Base-by-base conservation (phyloP, 2,888 invertebrate species). In the Schizotus pectinicornis region DNA sequence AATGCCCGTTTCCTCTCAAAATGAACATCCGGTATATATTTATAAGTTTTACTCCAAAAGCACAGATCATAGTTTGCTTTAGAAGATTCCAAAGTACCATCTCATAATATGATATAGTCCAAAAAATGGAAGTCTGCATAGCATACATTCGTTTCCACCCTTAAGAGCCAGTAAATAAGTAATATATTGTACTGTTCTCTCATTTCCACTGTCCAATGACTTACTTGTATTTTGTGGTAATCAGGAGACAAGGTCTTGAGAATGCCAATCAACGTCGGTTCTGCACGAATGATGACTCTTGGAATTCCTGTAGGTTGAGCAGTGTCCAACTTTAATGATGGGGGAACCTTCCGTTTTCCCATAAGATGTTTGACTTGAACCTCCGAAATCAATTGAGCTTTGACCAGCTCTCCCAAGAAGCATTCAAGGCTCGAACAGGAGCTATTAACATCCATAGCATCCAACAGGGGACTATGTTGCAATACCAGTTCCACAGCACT, bases 161-260 rank as follows among this genome's bases (percentile, higher is more conserved):
- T n/a, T n/a, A n/a, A n/a, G n/a, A n/a, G n/a, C n/a, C n/a, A n/a
- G n/a, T n/a, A n/a, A n/a, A n/a, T n/a, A n/a, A n/a, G n/a, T n/a
- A n/a, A n/a, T n/a, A n/a, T n/a, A n/a, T n/a, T n/a, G n/a, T n/a
- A n/a, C 22, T 5, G 22, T 5, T 22, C 22, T 3, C 5, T 22
- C 3, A 22, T 22, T 3, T 22, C 5, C 5, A 22, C 5, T 22
- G 3, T 39, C 13, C 3, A 39, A 38, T 43, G 58, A 38, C 41
- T 55, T 70, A 80, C 81, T 74, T 86, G 86, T 61, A 92, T 94
- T 83, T 95, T 95, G 61, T 90, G 89, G 74, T 91, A 91, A 76
- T 95, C 95, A 0, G 94, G 89, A 70, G 92, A 92, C 67, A 97
- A 82, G 0, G 95, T 94, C 81, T 95, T 96, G 7, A 97, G 83